Percentiles rank a stretch among this genome's conserved stretches.
These are phyloP conservation scores for Nomada goodeniana DNA, from an alignment of 2,888 invertebrate genomes.

Conservation along the genomic window DNA sequence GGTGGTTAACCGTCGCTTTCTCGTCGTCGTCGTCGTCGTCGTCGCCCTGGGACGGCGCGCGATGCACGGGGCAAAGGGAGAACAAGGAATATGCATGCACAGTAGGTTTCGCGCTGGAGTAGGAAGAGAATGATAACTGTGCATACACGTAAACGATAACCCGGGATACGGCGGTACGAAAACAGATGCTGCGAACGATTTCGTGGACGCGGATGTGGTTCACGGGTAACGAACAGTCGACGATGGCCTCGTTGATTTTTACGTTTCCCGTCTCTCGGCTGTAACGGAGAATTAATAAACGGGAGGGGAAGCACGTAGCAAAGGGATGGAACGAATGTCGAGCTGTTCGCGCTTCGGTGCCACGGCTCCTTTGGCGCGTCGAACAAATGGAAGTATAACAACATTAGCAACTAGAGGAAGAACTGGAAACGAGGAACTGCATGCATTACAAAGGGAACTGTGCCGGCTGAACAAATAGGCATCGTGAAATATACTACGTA, in stretches of 20 bases:
- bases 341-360: constrained; percentile 54
- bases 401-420: constrained; percentile 67
- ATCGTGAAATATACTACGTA: constrained; percentile 54
- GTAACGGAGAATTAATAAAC: neutral
- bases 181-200: constrained; percentile 24
- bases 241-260: constrained; percentile 21
- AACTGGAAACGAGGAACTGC: constrained; percentile 59
- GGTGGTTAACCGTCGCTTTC: constrained; percentile 58
- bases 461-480: constrained; percentile 57
- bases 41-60: neutral
- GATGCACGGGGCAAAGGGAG: constrained; percentile 5
- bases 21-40: neutral
- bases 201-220: constrained; percentile 8
- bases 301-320: constrained; percentile 4
- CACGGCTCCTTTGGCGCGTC: constrained; percentile 52
- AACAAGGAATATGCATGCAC: constrained; percentile 10
- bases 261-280: neutral
- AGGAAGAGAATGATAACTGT: neutral
- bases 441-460: constrained; percentile 52
- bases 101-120: neutral
- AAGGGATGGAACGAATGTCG: constrained; percentile 46
- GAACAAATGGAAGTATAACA: constrained; percentile 67
- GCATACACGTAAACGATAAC: constrained; percentile 9
- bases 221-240: constrained; percentile 20
- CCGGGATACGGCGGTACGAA: neutral